These are phyloP conservation scores for Oscheius sp. DNA, from an alignment of 2,888 invertebrate species.

Conservation along the genomic window DNA sequence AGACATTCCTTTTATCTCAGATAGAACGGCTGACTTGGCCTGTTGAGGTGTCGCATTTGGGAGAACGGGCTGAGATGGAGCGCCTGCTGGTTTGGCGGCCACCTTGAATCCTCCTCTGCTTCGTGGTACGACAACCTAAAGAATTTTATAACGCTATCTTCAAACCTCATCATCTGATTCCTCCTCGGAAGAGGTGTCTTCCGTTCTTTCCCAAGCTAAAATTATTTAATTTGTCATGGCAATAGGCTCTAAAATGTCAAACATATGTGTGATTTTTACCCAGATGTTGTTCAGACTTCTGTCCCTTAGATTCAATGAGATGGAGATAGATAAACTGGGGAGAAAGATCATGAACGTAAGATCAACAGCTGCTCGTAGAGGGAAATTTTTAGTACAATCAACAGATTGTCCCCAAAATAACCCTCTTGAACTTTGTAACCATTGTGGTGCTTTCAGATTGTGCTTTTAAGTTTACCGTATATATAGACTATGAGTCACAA, in stretches of 20 bases:
- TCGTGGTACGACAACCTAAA: conserved; percentile 34
- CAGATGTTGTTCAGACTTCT: conserved; percentile 7
- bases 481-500: no score
- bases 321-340: no score
- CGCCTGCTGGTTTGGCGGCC: conserved; percentile 27
- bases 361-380: conserved; percentile 12
- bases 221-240: neutral
- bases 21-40: conserved; percentile 44
- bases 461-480: no score
- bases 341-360: neutral
- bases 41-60: conserved; percentile 36
- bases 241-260: conserved; percentile 18
- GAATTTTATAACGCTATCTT: neutral
- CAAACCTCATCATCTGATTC: conserved; percentile 49
- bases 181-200: conserved; percentile 45
- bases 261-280: neutral
- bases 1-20: conserved; percentile 46
- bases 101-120: conserved; percentile 42
- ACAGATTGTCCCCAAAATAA: no score
- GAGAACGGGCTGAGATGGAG: neutral
- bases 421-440: neutral
- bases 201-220: conserved; percentile 19
- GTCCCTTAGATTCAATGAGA: no score
- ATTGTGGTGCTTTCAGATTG: no score
- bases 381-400: neutral